Percentiles rank a stretch among this genome's conserved stretches.
Evolutionary conservation across 2,888 invertebrate genomes (phyloP).

Genomic region (Apamea anceps): DNA sequence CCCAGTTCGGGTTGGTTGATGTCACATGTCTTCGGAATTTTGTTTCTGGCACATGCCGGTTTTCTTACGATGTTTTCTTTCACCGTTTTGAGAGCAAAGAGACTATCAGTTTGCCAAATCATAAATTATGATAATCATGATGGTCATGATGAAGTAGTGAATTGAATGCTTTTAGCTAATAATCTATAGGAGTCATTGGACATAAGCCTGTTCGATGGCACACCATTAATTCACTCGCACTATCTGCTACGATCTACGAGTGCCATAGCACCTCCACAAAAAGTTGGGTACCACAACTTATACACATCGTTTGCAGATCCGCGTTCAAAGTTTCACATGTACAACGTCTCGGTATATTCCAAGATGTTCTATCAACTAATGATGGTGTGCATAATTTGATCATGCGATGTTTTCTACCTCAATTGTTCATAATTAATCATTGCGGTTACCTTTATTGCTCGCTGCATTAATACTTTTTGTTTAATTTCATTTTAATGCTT

Average conservation of each 20-base stretch:
- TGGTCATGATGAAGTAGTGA: neutral
- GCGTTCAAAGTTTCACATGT: slow-evolving; percentile 28
- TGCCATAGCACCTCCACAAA: neutral
- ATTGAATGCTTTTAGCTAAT: neutral
- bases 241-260: neutral
- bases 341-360: slow-evolving; percentile 10
- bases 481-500: slow-evolving; percentile 43
- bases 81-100: neutral
- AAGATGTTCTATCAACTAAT: slow-evolving; percentile 36
- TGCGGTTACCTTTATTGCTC: slow-evolving; percentile 37
- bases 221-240: neutral
- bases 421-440: slow-evolving; percentile 50
- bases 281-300: neutral
- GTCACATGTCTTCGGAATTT: neutral
- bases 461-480: slow-evolving; percentile 44
- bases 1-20: neutral
- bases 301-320: neutral
- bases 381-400: slow-evolving; percentile 50
- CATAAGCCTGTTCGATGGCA: neutral
- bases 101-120: neutral
- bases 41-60: neutral
- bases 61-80: neutral
- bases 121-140: neutral
- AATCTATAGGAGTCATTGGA: neutral
- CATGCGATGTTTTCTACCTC: slow-evolving; percentile 60